Base-by-base conservation (phyloP, 2,888 invertebrate species). In the Brachycybe producta region DNA sequence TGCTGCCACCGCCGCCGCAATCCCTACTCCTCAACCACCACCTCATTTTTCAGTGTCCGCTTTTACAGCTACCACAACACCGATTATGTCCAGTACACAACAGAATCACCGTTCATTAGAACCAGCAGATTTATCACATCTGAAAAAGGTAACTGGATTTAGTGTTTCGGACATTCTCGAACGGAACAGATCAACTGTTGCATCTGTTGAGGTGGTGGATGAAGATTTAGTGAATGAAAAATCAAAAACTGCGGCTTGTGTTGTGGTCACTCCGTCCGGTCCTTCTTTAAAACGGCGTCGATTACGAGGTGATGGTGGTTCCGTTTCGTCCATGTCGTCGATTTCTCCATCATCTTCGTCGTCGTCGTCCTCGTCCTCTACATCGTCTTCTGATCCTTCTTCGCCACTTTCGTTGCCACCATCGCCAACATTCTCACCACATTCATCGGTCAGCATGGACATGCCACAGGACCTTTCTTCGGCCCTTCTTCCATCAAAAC, bases 151-250 rank as follows among this genome's bases (percentile, higher is more conserved):
- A 5, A 21, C 21, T 13, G 41, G 41, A 8, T 41, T 41, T 15
- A 41, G 41, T 24, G 41, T 41, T 5, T 41, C 41, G 21, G 41
- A 41, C 41, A 41, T 41, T n/a, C 13, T 41, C 5, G 41, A 41
- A 3, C 41, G 24, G 7, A 3, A 8, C 5, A 7, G 41, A 7
- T n/a, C n/a, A n/a, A n/a, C n/a, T n/a, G n/a, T n/a, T n/a, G n/a
- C n/a, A n/a, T n/a, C n/a, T n/a, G n/a, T n/a, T n/a, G n/a, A n/a
- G n/a, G n/a, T n/a, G n/a, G n/a, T n/a, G n/a, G n/a, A 2, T 13
- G 23, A 41, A 17, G 24, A 23, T 5, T 23, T 41, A 15, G 32
- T 11, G 8, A 30, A 8, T 30, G 32, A 30, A 11, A n/a, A n/a
- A 11, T 27, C 41, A 23, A 41, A 23, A 24, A 41, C 41, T 8